These are phyloP conservation scores for Oncorhynchus mykiss DNA, from an alignment of 2,113 vertebrate genomes.

Conservation along the genomic window DNA sequence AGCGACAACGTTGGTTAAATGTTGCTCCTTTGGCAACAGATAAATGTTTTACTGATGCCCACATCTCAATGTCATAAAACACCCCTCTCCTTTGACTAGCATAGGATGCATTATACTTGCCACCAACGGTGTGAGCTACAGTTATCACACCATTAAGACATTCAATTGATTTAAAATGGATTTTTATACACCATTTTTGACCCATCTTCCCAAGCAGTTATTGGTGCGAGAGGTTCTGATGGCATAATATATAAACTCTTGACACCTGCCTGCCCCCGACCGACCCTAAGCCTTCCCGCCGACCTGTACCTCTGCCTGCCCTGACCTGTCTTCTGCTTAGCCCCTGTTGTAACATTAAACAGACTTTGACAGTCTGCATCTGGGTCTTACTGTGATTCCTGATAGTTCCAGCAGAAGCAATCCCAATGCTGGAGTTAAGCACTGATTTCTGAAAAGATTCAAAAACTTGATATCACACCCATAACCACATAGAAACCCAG, in stretches of 20 bases:
- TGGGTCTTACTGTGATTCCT: too few relatives aligned
- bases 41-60: constrained; percentile 25
- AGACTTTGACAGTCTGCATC: too few relatives aligned
- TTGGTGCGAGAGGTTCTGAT: constrained; percentile 8
- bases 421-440: background rate
- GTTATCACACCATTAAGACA: constrained; percentile 15
- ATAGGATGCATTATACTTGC: background rate
- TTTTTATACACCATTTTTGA: constrained; percentile 1
- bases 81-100: background rate
- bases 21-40: constrained; percentile 26
- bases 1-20: constrained; percentile 13
- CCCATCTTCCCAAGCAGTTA: constrained; percentile 32
- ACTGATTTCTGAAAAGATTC: constrained; percentile 20
- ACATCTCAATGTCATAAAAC: constrained; percentile 33
- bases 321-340: background rate
- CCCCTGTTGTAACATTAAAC: too few relatives aligned
- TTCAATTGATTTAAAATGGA: constrained; percentile 14
- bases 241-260: constrained; percentile 17
- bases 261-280: too few relatives aligned
- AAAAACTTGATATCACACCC: constrained; percentile 10
- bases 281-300: too few relatives aligned
- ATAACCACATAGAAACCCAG: too few relatives aligned
- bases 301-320: background rate
- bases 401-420: background rate
- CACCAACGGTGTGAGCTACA: background rate